Evolutionary conservation across 1,140 invertebrate genomes (phyloP).

Genomic region (Euwallacea similis): DNA sequence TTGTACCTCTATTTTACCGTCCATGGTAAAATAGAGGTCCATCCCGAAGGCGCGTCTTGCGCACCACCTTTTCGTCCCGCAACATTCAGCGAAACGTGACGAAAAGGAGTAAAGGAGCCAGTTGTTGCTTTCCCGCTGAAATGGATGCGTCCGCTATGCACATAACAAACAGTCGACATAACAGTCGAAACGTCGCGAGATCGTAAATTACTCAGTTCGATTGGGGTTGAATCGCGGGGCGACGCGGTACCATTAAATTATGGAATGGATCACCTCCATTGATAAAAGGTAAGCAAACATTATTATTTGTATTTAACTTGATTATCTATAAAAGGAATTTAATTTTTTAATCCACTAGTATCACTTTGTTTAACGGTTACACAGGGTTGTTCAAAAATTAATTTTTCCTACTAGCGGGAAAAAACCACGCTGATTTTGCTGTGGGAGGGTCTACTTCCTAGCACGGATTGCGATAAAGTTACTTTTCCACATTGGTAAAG

Average conservation of each 20-base stretch:
- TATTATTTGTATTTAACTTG: too few relatives aligned
- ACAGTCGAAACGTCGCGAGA: conserved; percentile 26
- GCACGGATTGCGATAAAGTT: too few relatives aligned
- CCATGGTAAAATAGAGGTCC: too few relatives aligned
- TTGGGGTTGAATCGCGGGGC: not conserved
- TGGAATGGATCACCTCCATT: conserved; percentile 43
- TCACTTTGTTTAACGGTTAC: too few relatives aligned
- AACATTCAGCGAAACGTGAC: conserved; percentile 29
- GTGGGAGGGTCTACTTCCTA: too few relatives aligned
- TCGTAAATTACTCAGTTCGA: conserved; percentile 30
- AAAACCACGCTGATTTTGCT: too few relatives aligned
- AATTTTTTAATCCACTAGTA: too few relatives aligned
- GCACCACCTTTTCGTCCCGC: conserved; percentile 38
- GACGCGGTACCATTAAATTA: conserved; percentile 19
- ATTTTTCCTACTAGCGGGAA: too few relatives aligned
- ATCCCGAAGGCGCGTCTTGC: conserved; percentile 39
- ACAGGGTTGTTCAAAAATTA: too few relatives aligned
- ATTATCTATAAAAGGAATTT: too few relatives aligned
- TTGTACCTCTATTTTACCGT: too few relatives aligned
- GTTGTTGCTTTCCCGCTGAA: conserved; percentile 42
- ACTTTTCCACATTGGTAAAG: too few relatives aligned
- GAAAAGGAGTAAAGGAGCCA: conserved; percentile 23
- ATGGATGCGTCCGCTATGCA: conserved; percentile 20
- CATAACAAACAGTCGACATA: conserved; percentile 5
- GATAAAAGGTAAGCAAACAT: conserved; percentile 35